Evolutionary conservation across 2,888 invertebrate species (phyloP).

Genomic region (Automeris io): DNA sequence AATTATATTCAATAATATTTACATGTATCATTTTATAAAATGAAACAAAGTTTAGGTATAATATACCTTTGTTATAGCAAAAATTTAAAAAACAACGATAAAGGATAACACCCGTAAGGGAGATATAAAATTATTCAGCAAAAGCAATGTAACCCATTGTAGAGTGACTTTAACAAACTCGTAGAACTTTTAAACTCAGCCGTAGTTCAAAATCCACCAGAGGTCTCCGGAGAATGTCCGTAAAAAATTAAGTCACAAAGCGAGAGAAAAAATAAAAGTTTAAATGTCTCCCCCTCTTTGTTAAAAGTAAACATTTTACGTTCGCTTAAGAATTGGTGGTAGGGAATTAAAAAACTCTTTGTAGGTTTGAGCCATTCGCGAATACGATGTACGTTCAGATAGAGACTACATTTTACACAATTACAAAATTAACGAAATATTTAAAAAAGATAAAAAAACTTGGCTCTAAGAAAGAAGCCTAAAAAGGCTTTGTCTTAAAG

Average conservation of each 20-base stretch:
- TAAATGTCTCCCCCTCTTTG: constrained; percentile 54
- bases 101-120: constrained; percentile 33
- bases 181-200: constrained; percentile 56
- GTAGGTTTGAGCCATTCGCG: constrained; percentile 24
- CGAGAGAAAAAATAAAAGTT: constrained; percentile 61
- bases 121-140: constrained; percentile 66
- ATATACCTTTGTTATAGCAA: too few relatives aligned
- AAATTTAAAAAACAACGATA: constrained; percentile 22
- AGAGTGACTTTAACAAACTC: constrained; percentile 68
- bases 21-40: too few relatives aligned
- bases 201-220: constrained; percentile 63
- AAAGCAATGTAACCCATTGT: constrained; percentile 69
- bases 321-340: constrained; percentile 46
- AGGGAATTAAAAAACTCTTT: constrained; percentile 46
- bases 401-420: neutral
- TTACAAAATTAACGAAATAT: too few relatives aligned
- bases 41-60: too few relatives aligned
- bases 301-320: constrained; percentile 69
- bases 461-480: too few relatives aligned
- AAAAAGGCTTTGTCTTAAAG: too few relatives aligned
- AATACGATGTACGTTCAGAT: constrained; percentile 18
- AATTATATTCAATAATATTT: too few relatives aligned
- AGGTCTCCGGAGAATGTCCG: constrained; percentile 58
- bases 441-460: too few relatives aligned
- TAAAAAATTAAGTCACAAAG: constrained; percentile 71